Evolutionary conservation across 2,113 vertebrate species (phyloP).

Genomic region (Psittacus erithacus): DNA sequence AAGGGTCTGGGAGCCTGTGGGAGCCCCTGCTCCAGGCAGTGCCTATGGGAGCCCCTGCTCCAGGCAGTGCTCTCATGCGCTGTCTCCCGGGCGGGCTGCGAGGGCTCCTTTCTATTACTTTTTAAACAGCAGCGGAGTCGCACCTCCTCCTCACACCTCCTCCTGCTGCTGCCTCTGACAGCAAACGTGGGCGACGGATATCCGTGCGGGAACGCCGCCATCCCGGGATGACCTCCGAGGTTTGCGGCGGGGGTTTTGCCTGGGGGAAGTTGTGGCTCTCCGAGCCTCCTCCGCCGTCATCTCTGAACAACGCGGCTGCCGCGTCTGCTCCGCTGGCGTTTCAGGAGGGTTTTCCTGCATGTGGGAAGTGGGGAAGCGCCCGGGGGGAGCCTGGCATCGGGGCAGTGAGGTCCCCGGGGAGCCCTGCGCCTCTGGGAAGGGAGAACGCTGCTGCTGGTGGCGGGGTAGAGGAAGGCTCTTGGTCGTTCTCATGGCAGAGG

Average conservation of each 20-base stretch:
- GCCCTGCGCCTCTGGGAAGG: fast-evolving
- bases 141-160: conserved; percentile 56
- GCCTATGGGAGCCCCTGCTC: not conserved
- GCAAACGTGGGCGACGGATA: not conserved
- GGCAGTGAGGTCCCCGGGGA: not conserved
- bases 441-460: fast-evolving
- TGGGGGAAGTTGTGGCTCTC: not conserved
- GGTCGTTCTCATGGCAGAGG: fast-evolving
- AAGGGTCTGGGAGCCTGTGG: not conserved
- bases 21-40: not conserved
- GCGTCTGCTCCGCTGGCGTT: not conserved
- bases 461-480: not conserved
- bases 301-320: not conserved
- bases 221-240: conserved; percentile 33
- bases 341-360: not conserved
- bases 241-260: not conserved
- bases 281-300: not conserved
- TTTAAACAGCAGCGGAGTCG: conserved; percentile 1
- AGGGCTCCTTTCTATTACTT: conserved; percentile 19
- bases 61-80: not conserved
- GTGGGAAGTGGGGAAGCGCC: not conserved
- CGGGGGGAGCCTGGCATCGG: fast-evolving
- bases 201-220: not conserved
- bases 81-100: not conserved
- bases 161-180: conserved; percentile 7